These are phyloP conservation scores for Urocitellus parryii DNA, from an alignment of 2,113 vertebrate species.

Conservation along the genomic window DNA sequence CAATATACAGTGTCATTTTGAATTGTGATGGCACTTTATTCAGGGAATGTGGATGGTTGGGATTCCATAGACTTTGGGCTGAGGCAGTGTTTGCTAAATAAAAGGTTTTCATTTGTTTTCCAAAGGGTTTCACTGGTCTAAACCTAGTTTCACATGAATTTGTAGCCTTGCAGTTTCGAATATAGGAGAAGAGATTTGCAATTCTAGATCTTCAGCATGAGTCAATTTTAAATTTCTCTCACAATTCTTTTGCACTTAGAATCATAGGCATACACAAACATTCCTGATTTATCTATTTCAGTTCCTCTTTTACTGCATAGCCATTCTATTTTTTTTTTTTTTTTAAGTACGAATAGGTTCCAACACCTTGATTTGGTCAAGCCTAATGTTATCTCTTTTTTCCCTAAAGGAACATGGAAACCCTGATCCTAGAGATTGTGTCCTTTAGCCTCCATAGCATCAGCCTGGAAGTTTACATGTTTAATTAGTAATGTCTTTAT, in stretches of 20 bases:
- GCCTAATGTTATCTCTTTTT: neutral
- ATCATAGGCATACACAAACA: neutral
- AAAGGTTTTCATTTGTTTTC: neutral
- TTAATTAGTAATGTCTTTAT: neutral
- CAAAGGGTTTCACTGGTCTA: neutral
- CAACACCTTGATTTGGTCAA: neutral
- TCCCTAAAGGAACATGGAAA: neutral
- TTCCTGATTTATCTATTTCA: slow-evolving; percentile 11
- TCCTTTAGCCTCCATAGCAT: neutral
- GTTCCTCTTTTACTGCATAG: neutral
- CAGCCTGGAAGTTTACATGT: neutral
- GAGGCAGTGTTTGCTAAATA: neutral
- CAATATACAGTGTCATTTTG: neutral
- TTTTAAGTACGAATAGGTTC: slow-evolving; percentile 12
- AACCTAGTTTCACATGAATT: neutral
- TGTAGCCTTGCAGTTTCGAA: neutral
- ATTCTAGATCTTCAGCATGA: neutral
- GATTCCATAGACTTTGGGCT: neutral
- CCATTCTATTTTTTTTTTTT: neutral
- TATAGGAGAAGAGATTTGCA: neutral
- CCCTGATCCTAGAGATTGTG: no score
- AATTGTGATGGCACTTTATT: neutral
- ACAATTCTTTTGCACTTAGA: neutral
- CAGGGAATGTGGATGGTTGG: no score
- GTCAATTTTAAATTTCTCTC: neutral